Evolutionary conservation across 1,140 invertebrate species (phyloP).

Genomic region (Lepidotrigona ventralis): DNA sequence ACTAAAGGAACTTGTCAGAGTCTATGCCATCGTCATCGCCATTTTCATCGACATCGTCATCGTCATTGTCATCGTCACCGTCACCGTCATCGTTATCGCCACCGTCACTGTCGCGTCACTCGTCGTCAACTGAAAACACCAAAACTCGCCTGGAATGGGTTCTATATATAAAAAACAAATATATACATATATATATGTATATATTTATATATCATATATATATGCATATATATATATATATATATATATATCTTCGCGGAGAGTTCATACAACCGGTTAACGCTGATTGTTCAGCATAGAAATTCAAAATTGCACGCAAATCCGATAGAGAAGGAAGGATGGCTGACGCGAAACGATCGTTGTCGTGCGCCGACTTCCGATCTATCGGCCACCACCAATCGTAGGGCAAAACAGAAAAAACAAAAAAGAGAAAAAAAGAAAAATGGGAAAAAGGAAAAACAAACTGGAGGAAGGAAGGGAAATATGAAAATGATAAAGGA

Average conservation of each 20-base stretch:
- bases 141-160: conserved; percentile 56
- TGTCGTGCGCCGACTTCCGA: conserved; percentile 24
- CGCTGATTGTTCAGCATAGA: conserved; percentile 42
- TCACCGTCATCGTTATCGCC: conserved; percentile 32
- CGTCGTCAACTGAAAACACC: conserved; percentile 52
- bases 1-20: conserved; percentile 69
- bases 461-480: neutral
- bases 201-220: too few relatives aligned
- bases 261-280: conserved; percentile 15
- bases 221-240: neutral
- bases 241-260: conserved; percentile 48
- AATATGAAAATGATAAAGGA: conserved; percentile 16
- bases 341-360: conserved; percentile 2
- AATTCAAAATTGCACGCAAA: conserved; percentile 41
- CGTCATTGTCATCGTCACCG: conserved; percentile 35
- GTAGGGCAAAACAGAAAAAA: neutral
- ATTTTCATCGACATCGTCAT: conserved; percentile 56
- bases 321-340: conserved; percentile 2
- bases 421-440: neutral
- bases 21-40: conserved; percentile 67
- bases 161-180: conserved; percentile 10
- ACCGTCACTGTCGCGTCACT: conserved; percentile 33
- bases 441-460: neutral
- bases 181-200: too few relatives aligned
- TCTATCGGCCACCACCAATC: conserved; percentile 17